Percentiles rank a stretch among this genome's conserved stretches.
phyloP scores from a whole-genome alignment of 2,113 vertebrate species.

The Psammodynastes pulverulentus region DNA sequence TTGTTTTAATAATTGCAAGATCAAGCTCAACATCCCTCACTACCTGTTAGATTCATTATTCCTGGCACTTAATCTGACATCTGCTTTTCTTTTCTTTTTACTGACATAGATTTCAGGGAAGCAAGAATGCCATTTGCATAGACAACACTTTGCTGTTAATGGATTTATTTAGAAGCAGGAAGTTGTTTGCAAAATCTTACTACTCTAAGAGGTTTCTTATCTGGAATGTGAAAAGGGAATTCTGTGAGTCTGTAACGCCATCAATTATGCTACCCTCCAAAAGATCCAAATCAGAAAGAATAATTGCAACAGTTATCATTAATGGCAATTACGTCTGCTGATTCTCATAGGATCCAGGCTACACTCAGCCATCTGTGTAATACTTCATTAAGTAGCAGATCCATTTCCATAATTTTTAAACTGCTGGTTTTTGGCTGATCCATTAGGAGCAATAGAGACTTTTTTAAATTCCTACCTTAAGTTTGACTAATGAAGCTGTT shows the following conservation, averaged over 20 bases:
- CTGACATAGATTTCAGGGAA: neutral
- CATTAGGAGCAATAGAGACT: accelerated
- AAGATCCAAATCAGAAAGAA: neutral
- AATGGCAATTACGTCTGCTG: constrained; percentile 1
- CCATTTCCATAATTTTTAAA: neutral
- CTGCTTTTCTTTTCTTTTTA: neutral
- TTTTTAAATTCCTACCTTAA: neutral
- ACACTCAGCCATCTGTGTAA: neutral
- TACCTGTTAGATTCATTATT: neutral
- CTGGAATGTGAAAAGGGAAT: neutral
- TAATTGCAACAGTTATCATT: constrained; percentile 5
- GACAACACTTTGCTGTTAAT: neutral
- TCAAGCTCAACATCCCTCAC: neutral
- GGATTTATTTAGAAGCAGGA: neutral
- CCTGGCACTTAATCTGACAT: neutral
- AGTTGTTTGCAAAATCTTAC: neutral
- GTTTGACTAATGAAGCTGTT: neutral
- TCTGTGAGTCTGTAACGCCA: neutral
- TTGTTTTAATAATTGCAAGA: neutral
- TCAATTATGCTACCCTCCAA: neutral
- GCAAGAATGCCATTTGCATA: neutral
- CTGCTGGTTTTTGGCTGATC: neutral
- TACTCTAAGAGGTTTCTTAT: neutral
- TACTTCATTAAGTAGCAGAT: neutral
- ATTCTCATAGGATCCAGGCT: neutral